Evolutionary conservation across 2,888 invertebrate genomes (phyloP).

Genomic region (Tenthredo distinguenda): DNA sequence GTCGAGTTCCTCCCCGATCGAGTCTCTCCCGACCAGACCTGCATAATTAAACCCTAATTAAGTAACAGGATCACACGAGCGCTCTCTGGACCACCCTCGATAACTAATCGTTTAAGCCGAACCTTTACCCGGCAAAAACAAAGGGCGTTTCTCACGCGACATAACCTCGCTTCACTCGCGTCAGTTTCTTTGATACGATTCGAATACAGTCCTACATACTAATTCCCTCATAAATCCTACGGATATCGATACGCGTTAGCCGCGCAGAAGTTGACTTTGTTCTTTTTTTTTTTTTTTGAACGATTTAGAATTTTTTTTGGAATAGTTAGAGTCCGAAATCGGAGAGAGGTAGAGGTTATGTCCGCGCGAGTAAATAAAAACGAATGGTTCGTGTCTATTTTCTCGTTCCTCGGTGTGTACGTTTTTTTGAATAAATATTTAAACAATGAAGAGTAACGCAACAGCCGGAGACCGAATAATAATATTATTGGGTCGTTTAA

Average conservation of each 20-base stretch:
- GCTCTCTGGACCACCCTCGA: conserved; percentile 60
- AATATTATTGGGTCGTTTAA: background rate
- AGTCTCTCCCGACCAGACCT: conserved; percentile 58
- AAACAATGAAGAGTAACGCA: conserved; percentile 2
- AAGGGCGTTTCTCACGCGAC: conserved; percentile 35
- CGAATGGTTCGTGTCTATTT: too few relatives aligned
- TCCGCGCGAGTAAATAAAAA: too few relatives aligned
- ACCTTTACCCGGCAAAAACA: conserved; percentile 31
- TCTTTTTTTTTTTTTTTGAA: too few relatives aligned
- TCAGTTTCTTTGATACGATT: background rate
- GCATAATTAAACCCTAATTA: conserved; percentile 68
- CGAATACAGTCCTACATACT: conserved; percentile 57
- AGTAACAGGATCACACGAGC: conserved; percentile 63
- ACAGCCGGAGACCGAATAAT: background rate
- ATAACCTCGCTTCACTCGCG: background rate
- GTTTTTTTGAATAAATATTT: background rate
- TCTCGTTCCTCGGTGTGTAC: background rate
- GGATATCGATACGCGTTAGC: background rate
- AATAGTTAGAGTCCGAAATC: too few relatives aligned
- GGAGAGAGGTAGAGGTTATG: too few relatives aligned
- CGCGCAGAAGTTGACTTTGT: too few relatives aligned
- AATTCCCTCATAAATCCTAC: conserved; percentile 47
- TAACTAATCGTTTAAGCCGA: conserved; percentile 64
- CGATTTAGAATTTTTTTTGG: too few relatives aligned
- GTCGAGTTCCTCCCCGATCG: conserved; percentile 22